Percentiles rank a stretch among this genome's conserved stretches.
Conservation (phyloP, 2,797 vertebrate genomes). For the Pipistrellus kuhlii region DNA sequence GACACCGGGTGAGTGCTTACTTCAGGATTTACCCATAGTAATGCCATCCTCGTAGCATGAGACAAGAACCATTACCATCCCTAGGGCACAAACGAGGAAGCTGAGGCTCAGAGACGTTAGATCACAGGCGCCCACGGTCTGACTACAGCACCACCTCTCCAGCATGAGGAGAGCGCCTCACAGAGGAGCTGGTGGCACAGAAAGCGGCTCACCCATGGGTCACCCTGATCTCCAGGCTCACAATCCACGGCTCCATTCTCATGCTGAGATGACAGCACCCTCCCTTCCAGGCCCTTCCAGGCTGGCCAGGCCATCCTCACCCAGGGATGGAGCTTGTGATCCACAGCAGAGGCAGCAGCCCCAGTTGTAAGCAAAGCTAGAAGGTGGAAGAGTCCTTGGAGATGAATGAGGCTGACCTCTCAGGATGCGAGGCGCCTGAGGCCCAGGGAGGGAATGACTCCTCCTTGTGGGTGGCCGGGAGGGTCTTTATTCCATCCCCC, state of each 20-base stretch:
- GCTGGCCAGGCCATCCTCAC: not conserved
- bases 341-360: not conserved
- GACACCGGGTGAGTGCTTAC: not conserved
- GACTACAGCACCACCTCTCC: not conserved
- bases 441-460: conserved; percentile 9
- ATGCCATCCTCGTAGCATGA: not conserved
- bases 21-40: not conserved
- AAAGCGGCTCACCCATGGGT: not conserved
- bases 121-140: not conserved
- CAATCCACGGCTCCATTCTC: not conserved
- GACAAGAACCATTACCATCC: not conserved
- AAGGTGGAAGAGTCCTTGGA: conserved; percentile 5
- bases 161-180: not conserved
- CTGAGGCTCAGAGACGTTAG: not conserved
- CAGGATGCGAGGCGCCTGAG: not conserved
- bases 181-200: not conserved
- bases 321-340: not conserved
- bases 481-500: not conserved
- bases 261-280: not conserved
- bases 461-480: not conserved
- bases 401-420: not conserved
- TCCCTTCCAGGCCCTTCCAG: not conserved
- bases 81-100: not conserved
- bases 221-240: not conserved
- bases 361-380: not conserved